These are phyloP conservation scores for Hexactinellida sp. DNA, from an alignment of 37 sponge, comb jelly and placozoan species.

Conservation along the genomic window DNA sequence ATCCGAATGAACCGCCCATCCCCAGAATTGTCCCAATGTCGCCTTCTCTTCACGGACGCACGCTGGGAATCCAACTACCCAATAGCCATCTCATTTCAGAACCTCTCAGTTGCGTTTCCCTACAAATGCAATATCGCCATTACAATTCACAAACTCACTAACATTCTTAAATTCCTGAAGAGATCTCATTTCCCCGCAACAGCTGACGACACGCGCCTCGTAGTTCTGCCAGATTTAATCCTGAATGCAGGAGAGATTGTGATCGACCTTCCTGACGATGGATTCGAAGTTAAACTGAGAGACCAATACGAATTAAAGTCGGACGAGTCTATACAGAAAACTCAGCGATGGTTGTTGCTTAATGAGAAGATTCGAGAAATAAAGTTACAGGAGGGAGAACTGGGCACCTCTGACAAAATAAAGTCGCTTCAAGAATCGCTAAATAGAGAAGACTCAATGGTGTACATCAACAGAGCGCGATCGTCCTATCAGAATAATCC, in stretches of 20 bases:
- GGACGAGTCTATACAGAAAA: neutral
- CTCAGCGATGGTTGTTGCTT: neutral
- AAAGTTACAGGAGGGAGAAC: neutral
- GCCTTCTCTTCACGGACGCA: neutral
- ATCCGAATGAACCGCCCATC: neutral
- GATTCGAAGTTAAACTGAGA: conserved; percentile 74
- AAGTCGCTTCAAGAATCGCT: neutral
- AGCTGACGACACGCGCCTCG: neutral
- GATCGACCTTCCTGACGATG: conserved; percentile 55
- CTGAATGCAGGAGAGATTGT: conserved; percentile 34
- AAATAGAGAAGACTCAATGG: neutral
- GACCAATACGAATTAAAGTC: conserved; percentile 55
- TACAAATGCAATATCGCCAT: neutral
- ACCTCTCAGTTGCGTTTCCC: neutral
- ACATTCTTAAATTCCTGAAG: neutral
- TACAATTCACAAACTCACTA: neutral
- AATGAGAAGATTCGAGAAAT: neutral
- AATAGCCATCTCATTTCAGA: neutral
- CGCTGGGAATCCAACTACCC: neutral
- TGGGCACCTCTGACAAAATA: neutral
- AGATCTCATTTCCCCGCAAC: neutral
- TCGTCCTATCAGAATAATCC: neutral
- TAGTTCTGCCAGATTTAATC: conserved; percentile 42
- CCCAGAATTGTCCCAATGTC: neutral
- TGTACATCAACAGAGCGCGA: neutral